Conservation (phyloP, 2,888 invertebrate genomes). For the Griposia aprilina region DNA sequence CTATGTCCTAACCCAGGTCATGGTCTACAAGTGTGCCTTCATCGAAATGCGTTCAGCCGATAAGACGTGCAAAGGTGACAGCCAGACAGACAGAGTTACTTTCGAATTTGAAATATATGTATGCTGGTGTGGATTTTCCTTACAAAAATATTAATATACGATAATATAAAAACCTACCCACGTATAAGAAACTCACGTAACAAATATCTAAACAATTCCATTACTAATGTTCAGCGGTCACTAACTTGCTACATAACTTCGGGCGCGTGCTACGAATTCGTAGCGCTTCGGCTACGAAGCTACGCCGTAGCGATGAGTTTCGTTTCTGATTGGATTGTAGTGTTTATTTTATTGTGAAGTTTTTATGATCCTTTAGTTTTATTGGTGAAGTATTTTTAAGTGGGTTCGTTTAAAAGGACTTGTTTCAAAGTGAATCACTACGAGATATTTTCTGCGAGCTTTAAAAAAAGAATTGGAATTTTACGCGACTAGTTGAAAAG, state of each 20-base stretch:
- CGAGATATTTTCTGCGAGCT: not conserved
- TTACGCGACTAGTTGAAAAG: not conserved
- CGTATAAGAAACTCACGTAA: constrained; percentile 26
- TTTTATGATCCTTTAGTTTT: constrained; percentile 18
- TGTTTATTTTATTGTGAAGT: constrained; percentile 24
- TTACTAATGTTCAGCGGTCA: constrained; percentile 37
- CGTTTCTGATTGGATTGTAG: constrained; percentile 39
- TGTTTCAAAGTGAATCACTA: not conserved
- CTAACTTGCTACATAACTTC: constrained; percentile 54
- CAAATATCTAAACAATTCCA: constrained; percentile 49
- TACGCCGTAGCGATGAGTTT: constrained; percentile 49
- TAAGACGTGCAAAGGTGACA: too few relatives aligned
- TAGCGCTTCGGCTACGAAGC: constrained; percentile 50
- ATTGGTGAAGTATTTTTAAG: not conserved
- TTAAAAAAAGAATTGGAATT: not conserved
- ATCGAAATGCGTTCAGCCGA: too few relatives aligned
- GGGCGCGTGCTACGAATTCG: constrained; percentile 64
- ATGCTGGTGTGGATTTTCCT: too few relatives aligned
- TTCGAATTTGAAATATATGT: too few relatives aligned
- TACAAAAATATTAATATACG: not conserved
- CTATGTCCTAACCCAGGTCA: too few relatives aligned
- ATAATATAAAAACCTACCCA: constrained; percentile 17
- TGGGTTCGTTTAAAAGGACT: constrained; percentile 10
- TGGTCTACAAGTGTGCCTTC: too few relatives aligned
- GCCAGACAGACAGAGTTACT: too few relatives aligned